Evolutionary conservation across 2,113 vertebrate genomes (phyloP), one percentile per base, ranked within the genome.

Genomic region (Vanacampus margaritifer): DNA sequence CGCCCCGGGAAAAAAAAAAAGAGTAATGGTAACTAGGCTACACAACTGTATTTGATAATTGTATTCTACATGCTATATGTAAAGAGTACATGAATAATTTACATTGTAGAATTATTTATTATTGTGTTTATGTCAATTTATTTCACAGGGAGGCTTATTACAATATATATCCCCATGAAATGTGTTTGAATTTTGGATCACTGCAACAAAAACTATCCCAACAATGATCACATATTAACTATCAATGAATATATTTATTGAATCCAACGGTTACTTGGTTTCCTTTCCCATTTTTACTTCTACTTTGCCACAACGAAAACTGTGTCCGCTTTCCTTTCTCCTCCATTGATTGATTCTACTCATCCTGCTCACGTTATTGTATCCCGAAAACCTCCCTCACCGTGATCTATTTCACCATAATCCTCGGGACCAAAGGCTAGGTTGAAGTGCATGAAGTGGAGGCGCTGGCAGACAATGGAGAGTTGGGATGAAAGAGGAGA

Each of bases 341-440:
- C 28, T 68, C 61, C 72, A 76, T 73, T 56, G 41, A 71, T 70
- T 67, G 0, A 10, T 37, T 45, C 10, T 61, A 48, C 50, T 69
- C 67, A 50, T 51, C 32, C 13, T 10, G 3, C 54, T 53, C 69
- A 35, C 41, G 11, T 73, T 63, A 74, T 68, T 83, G 74, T 79
- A 74, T 66, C 66, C 65, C 11, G 67, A 72, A 84, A 56, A 43
- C 58, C 57, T 39, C 35, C 50, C 21, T 68, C 56, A 37, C 67
- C 13, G 1, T 65, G 73, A 73, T 84, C 78, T 24, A 14, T 73
- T 70, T 76, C 82, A 78, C 74, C 80, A 81, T 83, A 77, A 85
- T 83, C 80, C 70, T 73, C 28, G 67, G n/a, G 78, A 81, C 76
- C 70, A 76, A 71, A 74, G 28, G 67, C 64, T 21, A 17, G 53